phyloP scores from a whole-genome alignment of 2,113 vertebrate genomes.

The Scortum barcoo region DNA sequence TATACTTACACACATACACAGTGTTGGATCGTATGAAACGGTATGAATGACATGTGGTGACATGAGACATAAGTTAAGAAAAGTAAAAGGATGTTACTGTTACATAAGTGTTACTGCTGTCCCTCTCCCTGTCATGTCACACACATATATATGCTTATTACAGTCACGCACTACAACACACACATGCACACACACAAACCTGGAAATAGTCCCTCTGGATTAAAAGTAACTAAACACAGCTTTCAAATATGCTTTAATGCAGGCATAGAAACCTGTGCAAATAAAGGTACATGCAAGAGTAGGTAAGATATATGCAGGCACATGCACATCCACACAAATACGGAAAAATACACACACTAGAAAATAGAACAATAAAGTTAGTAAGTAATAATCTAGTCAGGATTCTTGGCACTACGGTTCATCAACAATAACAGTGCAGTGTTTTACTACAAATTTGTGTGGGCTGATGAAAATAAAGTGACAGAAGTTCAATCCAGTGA shows the following conservation, averaged over 20 bases:
- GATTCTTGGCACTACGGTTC: not conserved
- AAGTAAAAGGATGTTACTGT: not conserved
- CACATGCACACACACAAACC: not conserved
- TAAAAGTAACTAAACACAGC: not conserved
- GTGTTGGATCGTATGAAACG: not conserved
- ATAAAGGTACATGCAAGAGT: not conserved
- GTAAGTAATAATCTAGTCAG: not conserved
- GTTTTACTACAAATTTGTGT: not conserved
- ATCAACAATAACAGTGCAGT: not conserved
- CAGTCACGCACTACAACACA: not conserved
- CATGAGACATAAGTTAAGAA: constrained; percentile 10
- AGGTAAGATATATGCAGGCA: not conserved
- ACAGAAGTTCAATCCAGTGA: not conserved
- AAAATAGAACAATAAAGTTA: not conserved
- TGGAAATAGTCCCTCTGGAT: not conserved
- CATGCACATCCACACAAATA: not conserved
- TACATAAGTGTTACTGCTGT: not conserved
- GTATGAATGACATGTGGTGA: not conserved
- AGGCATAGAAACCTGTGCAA: not conserved
- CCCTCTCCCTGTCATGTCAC: not conserved
- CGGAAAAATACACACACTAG: not conserved
- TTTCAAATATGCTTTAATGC: not conserved
- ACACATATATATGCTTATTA: not conserved
- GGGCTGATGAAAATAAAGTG: not conserved
- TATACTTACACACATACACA: not conserved